Conservation (phyloP, 2,888 invertebrate genomes). For the Gastracanthus pulcherrimus region DNA sequence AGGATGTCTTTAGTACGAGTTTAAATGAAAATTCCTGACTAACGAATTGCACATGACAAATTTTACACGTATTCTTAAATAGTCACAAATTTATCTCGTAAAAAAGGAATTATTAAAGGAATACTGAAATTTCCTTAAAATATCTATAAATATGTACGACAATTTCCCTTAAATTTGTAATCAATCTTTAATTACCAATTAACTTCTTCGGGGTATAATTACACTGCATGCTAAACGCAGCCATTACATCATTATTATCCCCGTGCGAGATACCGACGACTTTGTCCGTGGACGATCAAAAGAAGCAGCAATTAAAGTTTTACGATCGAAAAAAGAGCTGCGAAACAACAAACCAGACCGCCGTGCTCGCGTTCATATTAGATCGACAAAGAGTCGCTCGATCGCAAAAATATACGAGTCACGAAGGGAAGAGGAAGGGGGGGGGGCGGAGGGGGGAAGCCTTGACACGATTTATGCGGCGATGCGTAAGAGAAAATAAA, state of each 20-base stretch:
- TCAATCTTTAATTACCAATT: neutral
- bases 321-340: neutral
- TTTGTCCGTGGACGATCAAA: neutral
- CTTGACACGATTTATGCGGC: slow-evolving; percentile 49
- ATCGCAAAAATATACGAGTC: neutral
- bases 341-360: neutral
- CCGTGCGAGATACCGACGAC: neutral
- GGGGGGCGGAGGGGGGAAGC: neutral
- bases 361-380: neutral
- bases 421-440: neutral
- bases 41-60: too few relatives aligned
- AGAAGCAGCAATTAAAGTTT: neutral
- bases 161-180: neutral
- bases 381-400: neutral
- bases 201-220: too few relatives aligned
- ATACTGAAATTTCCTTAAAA: too few relatives aligned
- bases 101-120: too few relatives aligned
- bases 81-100: too few relatives aligned
- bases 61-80: too few relatives aligned
- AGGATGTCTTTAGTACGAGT: too few relatives aligned
- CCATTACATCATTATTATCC: neutral
- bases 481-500: slow-evolving; percentile 40
- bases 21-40: too few relatives aligned
- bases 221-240: neutral
- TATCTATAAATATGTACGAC: too few relatives aligned